phyloP scores from a whole-genome alignment of 2,797 vertebrate genomes.

The Sebastes melanostomus region DNA sequence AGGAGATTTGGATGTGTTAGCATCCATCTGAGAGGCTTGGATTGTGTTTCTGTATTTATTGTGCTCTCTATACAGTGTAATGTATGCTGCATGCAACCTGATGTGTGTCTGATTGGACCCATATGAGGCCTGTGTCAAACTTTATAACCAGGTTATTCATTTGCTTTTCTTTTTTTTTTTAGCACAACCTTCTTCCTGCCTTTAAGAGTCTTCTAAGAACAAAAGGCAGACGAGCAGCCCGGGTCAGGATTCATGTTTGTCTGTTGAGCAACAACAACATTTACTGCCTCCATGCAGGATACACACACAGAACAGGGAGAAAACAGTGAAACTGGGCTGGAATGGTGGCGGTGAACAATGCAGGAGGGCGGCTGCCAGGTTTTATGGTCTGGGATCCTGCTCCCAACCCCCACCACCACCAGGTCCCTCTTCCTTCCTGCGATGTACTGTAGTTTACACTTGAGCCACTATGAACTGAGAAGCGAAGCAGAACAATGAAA shows the following conservation, averaged over 20 bases:
- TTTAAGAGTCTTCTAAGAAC: conserved; percentile 52
- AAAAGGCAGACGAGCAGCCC: conserved; percentile 61
- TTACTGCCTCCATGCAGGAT: conserved; percentile 81
- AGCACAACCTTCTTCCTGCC: conserved; percentile 46
- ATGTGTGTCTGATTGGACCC: conserved; percentile 41
- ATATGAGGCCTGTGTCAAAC: conserved; percentile 31
- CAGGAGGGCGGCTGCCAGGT: conserved; percentile 79
- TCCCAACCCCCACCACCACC: conserved; percentile 74
- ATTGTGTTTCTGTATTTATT: conserved; percentile 47
- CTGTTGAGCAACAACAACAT: conserved; percentile 69
- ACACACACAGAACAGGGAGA: conserved; percentile 68
- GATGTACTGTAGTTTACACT: conserved; percentile 82
- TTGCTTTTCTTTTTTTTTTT: conserved; percentile 16
- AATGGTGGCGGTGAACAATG: conserved; percentile 81
- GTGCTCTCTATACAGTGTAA: conserved; percentile 35
- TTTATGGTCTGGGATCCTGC: conserved; percentile 80
- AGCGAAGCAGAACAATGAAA: conserved; percentile 79
- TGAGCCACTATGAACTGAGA: conserved; percentile 70
- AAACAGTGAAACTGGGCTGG: conserved; percentile 74
- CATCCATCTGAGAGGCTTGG: conserved; percentile 37
- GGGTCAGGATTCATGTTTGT: conserved; percentile 64
- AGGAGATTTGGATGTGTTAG: conserved; percentile 71
- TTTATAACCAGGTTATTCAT: conserved; percentile 43
- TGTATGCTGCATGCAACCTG: conserved; percentile 28
- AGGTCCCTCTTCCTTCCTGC: conserved; percentile 84